Evolutionary conservation across 2,113 vertebrate species (phyloP).

Genomic region (Daphoenositta chrysoptera): DNA sequence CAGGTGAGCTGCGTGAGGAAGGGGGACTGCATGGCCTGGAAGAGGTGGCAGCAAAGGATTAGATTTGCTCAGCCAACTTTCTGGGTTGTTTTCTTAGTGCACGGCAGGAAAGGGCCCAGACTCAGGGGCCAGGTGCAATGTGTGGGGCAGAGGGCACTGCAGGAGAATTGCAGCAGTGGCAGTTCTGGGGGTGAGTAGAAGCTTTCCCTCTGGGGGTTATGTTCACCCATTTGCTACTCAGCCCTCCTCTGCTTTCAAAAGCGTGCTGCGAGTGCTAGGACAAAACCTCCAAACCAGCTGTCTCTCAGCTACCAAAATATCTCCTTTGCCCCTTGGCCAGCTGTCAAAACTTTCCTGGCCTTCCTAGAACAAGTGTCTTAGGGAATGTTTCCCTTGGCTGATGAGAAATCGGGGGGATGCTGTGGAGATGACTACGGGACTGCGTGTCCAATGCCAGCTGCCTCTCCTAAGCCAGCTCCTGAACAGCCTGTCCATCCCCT

Average conservation of each 20-base stretch:
- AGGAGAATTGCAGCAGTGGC: neutral
- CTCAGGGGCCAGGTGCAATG: neutral
- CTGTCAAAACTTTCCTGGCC: slow-evolving; percentile 31
- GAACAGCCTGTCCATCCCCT: neutral
- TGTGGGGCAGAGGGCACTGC: neutral
- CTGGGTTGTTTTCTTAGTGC: neutral
- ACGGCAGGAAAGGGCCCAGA: accelerated
- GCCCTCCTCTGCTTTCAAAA: slow-evolving; percentile 18
- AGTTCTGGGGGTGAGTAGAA: neutral
- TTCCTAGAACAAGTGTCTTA: neutral
- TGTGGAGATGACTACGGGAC: neutral
- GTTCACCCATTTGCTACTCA: neutral
- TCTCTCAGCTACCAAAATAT: slow-evolving; percentile 40
- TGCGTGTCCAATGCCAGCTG: neutral
- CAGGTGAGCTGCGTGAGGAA: neutral
- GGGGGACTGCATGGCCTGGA: neutral
- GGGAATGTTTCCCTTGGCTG: neutral
- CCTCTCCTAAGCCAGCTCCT: neutral
- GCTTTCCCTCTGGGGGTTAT: neutral
- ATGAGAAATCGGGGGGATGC: neutral
- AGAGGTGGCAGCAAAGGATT: neutral
- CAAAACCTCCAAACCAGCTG: neutral
- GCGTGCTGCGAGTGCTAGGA: neutral
- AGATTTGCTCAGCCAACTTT: neutral
- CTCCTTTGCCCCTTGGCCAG: slow-evolving; percentile 34